Conservation (phyloP, 1,140 invertebrate species). For the Bombus soroeensis region DNA sequence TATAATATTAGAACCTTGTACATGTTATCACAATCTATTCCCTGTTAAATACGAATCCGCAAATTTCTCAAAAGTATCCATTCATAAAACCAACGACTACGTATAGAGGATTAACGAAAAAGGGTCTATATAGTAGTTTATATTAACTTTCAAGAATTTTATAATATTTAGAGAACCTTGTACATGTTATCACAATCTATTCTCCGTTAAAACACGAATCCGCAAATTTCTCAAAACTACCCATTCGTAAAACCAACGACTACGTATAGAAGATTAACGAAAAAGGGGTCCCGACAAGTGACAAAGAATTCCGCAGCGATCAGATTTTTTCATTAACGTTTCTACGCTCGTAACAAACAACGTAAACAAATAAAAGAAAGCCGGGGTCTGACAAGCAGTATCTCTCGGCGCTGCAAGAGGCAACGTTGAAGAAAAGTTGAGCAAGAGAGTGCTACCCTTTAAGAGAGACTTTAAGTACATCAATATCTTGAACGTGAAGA, state of each 20-base stretch:
- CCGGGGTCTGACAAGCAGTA: neutral
- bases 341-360: neutral
- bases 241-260: neutral
- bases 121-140: too few species aligned
- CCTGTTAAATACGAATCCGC: neutral
- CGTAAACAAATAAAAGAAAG: neutral
- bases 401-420: neutral
- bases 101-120: too few species aligned
- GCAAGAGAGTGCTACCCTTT: neutral
- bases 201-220: neutral
- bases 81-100: neutral
- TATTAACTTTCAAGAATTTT: neutral
- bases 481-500: slow-evolving; percentile 39
- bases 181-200: neutral
- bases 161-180: neutral
- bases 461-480: slow-evolving; percentile 26
- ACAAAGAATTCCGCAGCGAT: neutral
- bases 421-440: neutral
- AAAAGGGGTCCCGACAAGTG: neutral
- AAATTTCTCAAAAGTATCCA: neutral
- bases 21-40: neutral
- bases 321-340: neutral
- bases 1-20: neutral
- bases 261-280: neutral
- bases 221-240: neutral